Conservation (phyloP, 2,797 vertebrate genomes). For the Gobionotothen gibberifrons region DNA sequence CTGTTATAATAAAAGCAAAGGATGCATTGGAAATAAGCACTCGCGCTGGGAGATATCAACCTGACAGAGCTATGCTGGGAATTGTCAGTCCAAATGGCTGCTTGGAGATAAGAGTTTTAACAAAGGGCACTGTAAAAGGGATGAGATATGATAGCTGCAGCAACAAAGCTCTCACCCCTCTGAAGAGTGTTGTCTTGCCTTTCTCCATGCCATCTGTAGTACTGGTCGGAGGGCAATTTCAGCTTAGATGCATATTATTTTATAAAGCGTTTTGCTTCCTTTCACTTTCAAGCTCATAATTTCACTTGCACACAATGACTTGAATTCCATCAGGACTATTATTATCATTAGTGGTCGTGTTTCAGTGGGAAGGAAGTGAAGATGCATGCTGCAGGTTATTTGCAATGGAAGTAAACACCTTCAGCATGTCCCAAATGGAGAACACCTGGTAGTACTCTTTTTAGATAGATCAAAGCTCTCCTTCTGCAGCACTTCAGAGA, state of each 20-base stretch:
- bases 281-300: constrained; percentile 37
- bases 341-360: constrained; percentile 18
- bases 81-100: constrained; percentile 53
- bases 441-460: constrained; percentile 42
- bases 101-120: constrained; percentile 54
- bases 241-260: constrained; percentile 26
- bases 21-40: constrained; percentile 20
- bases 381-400: constrained; percentile 55
- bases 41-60: constrained; percentile 41
- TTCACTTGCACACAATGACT: constrained; percentile 22
- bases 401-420: constrained; percentile 47
- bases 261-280: constrained; percentile 21
- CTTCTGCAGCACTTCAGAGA: constrained; percentile 45
- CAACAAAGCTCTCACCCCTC: constrained; percentile 30
- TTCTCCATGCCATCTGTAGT: constrained; percentile 12
- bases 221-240: constrained; percentile 18
- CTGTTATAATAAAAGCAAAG: constrained; percentile 35
- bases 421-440: constrained; percentile 56
- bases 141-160: constrained; percentile 34
- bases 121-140: constrained; percentile 32
- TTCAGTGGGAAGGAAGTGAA: constrained; percentile 22
- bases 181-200: constrained; percentile 34
- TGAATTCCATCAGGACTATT: constrained; percentile 37
- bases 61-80: constrained; percentile 41
- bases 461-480: constrained; percentile 63